A percentile compares a stretch with the other conserved stretches of the same genome.
phyloP scores from a whole-genome alignment of 2,797 vertebrate genomes.

The Cephalopachus bancanus region DNA sequence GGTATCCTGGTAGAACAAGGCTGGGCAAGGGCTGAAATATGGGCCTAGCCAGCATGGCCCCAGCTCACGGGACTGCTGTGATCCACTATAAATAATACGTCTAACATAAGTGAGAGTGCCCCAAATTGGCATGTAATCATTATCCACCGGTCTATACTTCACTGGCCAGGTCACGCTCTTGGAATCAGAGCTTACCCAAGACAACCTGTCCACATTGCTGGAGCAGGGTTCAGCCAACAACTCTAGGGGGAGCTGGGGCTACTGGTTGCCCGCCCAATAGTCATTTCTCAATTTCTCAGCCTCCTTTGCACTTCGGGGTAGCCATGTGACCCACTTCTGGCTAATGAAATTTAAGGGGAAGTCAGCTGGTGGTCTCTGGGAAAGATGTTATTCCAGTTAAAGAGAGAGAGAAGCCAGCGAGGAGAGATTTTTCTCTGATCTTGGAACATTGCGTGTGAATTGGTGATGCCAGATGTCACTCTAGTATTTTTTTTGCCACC shows the following conservation, averaged over 20 bases:
- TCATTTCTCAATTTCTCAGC: background rate
- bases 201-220: background rate
- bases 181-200: background rate
- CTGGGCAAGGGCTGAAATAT: background rate
- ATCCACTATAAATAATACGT: background rate
- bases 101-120: background rate
- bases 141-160: background rate
- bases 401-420: background rate
- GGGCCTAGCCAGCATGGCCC: background rate
- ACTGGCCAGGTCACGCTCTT: background rate
- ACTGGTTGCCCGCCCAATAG: background rate
- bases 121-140: background rate
- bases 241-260: background rate
- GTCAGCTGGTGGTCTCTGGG: background rate
- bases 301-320: background rate
- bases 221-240: background rate
- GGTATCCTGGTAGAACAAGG: background rate
- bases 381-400: slow-evolving; percentile 10
- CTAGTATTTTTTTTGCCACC: slow-evolving; percentile 21
- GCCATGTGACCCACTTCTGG: background rate
- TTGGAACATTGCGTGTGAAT: background rate
- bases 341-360: background rate
- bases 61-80: background rate
- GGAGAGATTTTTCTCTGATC: background rate
- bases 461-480: background rate